Conservation (phyloP, 2,113 vertebrate genomes). For the Paradisaea rubra region DNA sequence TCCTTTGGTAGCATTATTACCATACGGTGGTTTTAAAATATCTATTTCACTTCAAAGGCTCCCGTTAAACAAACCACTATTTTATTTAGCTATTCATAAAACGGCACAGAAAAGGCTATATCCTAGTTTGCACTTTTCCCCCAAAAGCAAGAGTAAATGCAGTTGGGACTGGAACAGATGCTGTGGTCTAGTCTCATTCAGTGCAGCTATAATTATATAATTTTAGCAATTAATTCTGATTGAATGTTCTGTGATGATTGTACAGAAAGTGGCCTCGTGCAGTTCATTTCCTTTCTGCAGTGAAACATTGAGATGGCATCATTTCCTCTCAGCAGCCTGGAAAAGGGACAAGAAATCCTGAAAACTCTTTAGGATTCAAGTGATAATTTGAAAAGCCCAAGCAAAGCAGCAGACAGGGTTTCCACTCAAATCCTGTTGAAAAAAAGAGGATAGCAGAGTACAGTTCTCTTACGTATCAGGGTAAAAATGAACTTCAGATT, state of each 20-base stretch:
- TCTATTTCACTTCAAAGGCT: background rate
- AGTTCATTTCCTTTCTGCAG: background rate
- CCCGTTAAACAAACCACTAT: background rate
- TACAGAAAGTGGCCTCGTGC: background rate
- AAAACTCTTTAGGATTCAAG: slow-evolving; percentile 4
- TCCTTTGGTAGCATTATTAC: background rate
- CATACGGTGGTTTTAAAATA: background rate
- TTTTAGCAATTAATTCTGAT: slow-evolving; percentile 53
- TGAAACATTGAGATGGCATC: background rate
- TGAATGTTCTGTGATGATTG: background rate
- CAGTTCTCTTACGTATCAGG: background rate
- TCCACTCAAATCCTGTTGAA: background rate
- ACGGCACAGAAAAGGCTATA: background rate
- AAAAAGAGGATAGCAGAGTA: background rate
- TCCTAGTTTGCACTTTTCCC: background rate
- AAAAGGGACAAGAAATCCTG: slow-evolving; percentile 26
- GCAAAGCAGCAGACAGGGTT: background rate
- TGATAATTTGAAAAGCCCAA: slow-evolving; percentile 27
- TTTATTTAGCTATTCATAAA: background rate
- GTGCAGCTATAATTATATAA: slow-evolving; percentile 42
- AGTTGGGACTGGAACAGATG: slow-evolving; percentile 32
- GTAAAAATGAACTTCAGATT: background rate
- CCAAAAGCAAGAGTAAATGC: background rate
- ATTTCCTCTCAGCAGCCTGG: background rate
- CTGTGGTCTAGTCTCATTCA: slow-evolving; percentile 35